Evolutionary conservation across 2,797 vertebrate genomes (phyloP), one percentile per base, ranked within the genome.

Genomic region (Glossophaga mutica): DNA sequence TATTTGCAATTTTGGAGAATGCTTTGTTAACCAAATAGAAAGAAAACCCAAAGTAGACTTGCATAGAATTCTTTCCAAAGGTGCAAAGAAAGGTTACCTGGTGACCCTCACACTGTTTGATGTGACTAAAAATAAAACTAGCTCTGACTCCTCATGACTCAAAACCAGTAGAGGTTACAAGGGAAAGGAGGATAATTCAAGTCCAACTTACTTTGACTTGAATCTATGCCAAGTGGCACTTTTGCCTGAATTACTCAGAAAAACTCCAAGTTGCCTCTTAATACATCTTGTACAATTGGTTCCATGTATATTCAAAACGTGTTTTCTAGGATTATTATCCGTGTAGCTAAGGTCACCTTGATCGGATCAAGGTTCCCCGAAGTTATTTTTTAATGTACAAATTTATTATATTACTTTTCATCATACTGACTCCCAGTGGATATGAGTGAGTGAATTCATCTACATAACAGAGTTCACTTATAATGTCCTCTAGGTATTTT

Each of bases 321-420:
- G 6, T 95, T 96, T 94, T 39, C 86, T 93, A 0, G 94, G 70
- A 93, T 89, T 94, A 77, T 94, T 95, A 95, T 90, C 48, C 37
- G 19, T 10, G 39, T 71, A 83, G 48, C 62, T 92, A 87, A 94
- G 87, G 77, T 97, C 94, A 94, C 88, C 90, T 96, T 96, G 39
- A 44, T 37, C 68, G 86, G 90, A 74, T 87, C 70, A 95, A 48
- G 83, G 46, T 91, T 92, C 65, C 50, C 24, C 39, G 39, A 68
- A 94, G 79, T 92, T 96, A 74, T 70, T 89, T 95, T 88, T 90
- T 37, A 57, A 34, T 26, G 34, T 70, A 81, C 37, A 59, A 18
- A 73, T 65, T 57, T 93, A 85, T 68, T 55, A n/a, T 12, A 71
- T 94, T 57, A 24, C 39, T 81, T 96, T 96, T 93, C 59, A 81